Evolutionary conservation across 2,113 vertebrate species (phyloP), one percentile per base, ranked within the genome.

Genomic region (Xenus cinereus): DNA sequence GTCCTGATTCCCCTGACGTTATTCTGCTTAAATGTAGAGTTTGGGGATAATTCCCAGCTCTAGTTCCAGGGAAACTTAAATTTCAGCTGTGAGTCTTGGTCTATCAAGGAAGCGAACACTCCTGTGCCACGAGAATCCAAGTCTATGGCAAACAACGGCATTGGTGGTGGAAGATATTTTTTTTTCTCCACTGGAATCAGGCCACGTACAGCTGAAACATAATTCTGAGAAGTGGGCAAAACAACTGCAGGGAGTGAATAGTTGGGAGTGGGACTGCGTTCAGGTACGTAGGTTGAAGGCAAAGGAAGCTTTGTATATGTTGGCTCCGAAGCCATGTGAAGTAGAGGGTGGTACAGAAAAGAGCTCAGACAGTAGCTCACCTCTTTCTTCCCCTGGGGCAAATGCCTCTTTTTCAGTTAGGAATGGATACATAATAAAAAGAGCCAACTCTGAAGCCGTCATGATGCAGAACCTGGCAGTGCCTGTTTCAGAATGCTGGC

Each of bases 371-470:
- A 0, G 92, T 95, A 97, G 95, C 94, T 97, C 95, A 97, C 89
- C 97, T 96, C 86, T 48, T 67, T 96, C 89, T 96, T 92, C 43
- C 89, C 94, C 9, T 11, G 33, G 8, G 96, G 95, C 57, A 95
- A 93, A 91, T 95, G 92, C 90, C 80, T 95, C 92, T 94, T 93
- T 96, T 94, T 93, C 96, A 93, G 92, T 96, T 97, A 97, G 94
- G 90, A 92, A 95, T 89, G 83, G 95, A 64, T 97, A 84, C 91
- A 92, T 87, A 96, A 91, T 84, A 86, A 95, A 97, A 97, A 89
- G 84, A 96, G 80, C 77, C 66, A 96, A 59, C 89, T 95, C 94
- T 82, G 75, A 66, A 95, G 81, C 77, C 1, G 12, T 96, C 94
- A 93, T 91, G 74, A 84, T 95, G 94, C 74, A 91, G 89, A 97